Evolutionary conservation across 1,140 invertebrate species (phyloP), one percentile per base, ranked within the genome.

Genomic region (Heliconius eleuchia): DNA sequence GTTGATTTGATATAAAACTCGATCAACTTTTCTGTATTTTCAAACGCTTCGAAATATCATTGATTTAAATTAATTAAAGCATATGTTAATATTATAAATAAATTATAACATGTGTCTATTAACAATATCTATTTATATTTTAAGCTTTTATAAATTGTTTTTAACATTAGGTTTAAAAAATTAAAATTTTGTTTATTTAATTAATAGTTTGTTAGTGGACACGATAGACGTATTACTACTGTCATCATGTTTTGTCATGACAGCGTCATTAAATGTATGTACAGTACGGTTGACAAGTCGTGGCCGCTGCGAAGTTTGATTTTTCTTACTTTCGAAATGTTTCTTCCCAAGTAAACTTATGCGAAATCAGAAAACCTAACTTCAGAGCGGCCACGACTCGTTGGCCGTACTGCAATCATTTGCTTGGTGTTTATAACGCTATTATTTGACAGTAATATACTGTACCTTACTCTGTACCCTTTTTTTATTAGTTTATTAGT

Each of bases 151-250:
- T 27, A 57, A 27, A 60, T n/a, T 60, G 60, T 66, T 66, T 16
- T 73, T 80, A 70, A 80, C 71, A 76, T 34, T 37, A 71, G 19
- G 52, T 42, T 66, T 80, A 1, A 46, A 46, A 46, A 46, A 46
- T 0, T 4, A 1, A 4, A 4, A 4, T 46, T 46, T 16, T 80
- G 19, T 34, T 66, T 50, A 74, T 66, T 66, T 42, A 18, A 70
- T 79, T 37, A 6, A 30, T 72, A 18, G 46, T 72, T 77, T 80
- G 55, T 34, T 77, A 80, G 34, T 74, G 30, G 46, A 77, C 79
- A 80, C 75, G 71, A 70, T 30, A n/a, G 13, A 52, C 55, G 34
- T 66, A n/a, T 66, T 70, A 13, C 18, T 57, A 73, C 30, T 66
- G 39, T 79, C n/a, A 39, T 71, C 57, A 23, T 77, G n/a, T 50